These are phyloP conservation scores for Tamandua tetradactyla DNA, from an alignment of 2,797 vertebrate genomes.

Conservation along the genomic window DNA sequence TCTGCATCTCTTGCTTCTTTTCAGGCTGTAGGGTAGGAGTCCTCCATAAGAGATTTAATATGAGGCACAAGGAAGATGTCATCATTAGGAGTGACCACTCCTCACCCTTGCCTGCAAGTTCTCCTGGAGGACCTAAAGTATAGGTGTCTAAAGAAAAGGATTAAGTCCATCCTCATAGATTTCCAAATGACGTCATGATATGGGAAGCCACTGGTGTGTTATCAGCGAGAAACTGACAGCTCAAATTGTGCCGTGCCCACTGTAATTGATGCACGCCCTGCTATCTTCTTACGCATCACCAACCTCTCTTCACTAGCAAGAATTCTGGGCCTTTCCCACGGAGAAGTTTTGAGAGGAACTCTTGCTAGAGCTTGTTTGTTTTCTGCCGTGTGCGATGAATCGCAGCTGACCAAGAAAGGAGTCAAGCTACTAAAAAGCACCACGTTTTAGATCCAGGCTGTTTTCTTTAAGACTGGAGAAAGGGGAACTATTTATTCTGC, in stretches of 20 bases:
- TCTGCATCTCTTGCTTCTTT: background rate
- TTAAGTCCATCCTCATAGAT: background rate
- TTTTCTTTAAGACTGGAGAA: slow-evolving; percentile 56
- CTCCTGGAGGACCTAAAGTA: background rate
- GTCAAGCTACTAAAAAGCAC: slow-evolving; percentile 45
- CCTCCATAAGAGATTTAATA: background rate
- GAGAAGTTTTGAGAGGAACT: slow-evolving; percentile 26
- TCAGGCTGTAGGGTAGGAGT: background rate
- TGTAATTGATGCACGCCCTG: background rate
- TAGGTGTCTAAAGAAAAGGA: slow-evolving; percentile 1
- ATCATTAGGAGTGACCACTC: background rate
- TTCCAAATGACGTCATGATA: background rate
- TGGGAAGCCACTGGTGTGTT: background rate
- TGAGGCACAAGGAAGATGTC: background rate
- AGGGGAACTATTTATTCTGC: slow-evolving; percentile 77
- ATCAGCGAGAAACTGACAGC: background rate
- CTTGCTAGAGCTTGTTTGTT: background rate
- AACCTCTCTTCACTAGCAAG: background rate
- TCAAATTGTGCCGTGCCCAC: background rate
- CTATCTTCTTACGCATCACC: background rate
- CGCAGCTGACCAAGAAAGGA: slow-evolving; percentile 54
- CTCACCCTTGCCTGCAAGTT: slow-evolving; percentile 31
- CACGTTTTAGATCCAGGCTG: slow-evolving; percentile 19
- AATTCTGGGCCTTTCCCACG: background rate
- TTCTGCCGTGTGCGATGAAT: background rate